A percentile compares a stretch with the other conserved stretches of the same genome.
These are phyloP conservation scores for Scolopax mira DNA, from an alignment of 2,113 vertebrate species.

Conservation along the genomic window DNA sequence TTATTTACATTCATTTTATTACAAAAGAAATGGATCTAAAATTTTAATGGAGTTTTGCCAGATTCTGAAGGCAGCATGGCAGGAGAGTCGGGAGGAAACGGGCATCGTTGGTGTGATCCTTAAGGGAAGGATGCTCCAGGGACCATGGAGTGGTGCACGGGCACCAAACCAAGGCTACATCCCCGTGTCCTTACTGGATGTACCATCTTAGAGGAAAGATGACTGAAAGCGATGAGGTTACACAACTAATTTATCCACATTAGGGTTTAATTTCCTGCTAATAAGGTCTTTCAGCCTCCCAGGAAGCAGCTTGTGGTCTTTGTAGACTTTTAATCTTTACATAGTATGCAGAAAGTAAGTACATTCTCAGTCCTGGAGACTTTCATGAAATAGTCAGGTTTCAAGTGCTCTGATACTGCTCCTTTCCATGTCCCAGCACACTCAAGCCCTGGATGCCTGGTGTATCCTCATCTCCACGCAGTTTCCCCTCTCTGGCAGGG, in stretches of 20 bases:
- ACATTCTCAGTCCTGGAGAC: not conserved
- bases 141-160: not conserved
- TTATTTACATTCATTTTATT: conserved; percentile 72
- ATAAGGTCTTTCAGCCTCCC: conserved; percentile 22
- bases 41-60: not conserved
- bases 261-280: conserved; percentile 40
- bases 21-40: conserved; percentile 50
- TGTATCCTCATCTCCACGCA: not conserved
- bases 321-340: conserved; percentile 54
- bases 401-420: not conserved
- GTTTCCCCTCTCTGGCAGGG: not conserved
- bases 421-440: not conserved
- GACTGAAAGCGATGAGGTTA: not conserved
- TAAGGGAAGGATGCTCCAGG: not conserved
- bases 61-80: not conserved
- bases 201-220: not conserved
- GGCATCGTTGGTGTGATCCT: not conserved
- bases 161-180: not conserved
- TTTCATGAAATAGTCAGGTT: not conserved
- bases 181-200: not conserved
- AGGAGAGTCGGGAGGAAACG: not conserved
- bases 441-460: not conserved
- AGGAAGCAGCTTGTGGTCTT: conserved; percentile 33
- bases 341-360: conserved; percentile 1
- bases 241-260: not conserved